A percentile compares a stretch with the other conserved stretches of the same genome.
Conservation (phyloP, 2,888 invertebrate species). For the Lasioglossum leucozonium region DNA sequence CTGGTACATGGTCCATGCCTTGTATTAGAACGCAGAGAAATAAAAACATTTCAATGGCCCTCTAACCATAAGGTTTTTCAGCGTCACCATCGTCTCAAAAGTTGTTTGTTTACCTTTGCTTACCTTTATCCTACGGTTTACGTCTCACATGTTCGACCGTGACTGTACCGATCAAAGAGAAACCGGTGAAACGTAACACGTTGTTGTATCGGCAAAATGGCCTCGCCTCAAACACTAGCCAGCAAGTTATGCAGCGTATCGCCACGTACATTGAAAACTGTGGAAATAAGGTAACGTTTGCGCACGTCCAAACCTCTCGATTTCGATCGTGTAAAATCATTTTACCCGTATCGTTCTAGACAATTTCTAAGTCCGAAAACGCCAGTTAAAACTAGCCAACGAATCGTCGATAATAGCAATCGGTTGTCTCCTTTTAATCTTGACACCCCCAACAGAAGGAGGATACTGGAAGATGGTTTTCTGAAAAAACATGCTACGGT, state of each 20-base stretch:
- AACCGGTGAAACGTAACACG: neutral
- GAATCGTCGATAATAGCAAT: slow-evolving; percentile 42
- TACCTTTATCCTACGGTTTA: neutral
- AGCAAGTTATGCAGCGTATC: slow-evolving; percentile 44
- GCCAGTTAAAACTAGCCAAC: slow-evolving; percentile 58
- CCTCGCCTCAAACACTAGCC: slow-evolving; percentile 61
- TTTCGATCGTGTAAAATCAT: neutral
- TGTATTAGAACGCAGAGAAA: slow-evolving; percentile 76
- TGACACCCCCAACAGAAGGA: slow-evolving; percentile 80
- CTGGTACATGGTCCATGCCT: slow-evolving; percentile 78
- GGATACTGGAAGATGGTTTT: slow-evolving; percentile 78
- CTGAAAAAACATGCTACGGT: slow-evolving; percentile 68
- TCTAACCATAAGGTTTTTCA: no score
- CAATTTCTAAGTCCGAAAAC: slow-evolving; percentile 69
- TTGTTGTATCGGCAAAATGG: slow-evolving; percentile 43
- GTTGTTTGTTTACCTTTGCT: neutral
- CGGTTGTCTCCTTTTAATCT: slow-evolving; percentile 77
- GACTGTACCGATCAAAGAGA: neutral
- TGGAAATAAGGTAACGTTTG: slow-evolving; percentile 44
- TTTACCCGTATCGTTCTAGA: slow-evolving; percentile 52
- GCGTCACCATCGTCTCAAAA: neutral
- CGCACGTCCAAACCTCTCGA: neutral
- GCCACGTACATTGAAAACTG: slow-evolving; percentile 48
- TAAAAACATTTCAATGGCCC: slow-evolving; percentile 79
- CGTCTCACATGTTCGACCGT: neutral